These are phyloP conservation scores for Eilema griseolum DNA, from an alignment of 2,888 invertebrate species.

Conservation along the genomic window DNA sequence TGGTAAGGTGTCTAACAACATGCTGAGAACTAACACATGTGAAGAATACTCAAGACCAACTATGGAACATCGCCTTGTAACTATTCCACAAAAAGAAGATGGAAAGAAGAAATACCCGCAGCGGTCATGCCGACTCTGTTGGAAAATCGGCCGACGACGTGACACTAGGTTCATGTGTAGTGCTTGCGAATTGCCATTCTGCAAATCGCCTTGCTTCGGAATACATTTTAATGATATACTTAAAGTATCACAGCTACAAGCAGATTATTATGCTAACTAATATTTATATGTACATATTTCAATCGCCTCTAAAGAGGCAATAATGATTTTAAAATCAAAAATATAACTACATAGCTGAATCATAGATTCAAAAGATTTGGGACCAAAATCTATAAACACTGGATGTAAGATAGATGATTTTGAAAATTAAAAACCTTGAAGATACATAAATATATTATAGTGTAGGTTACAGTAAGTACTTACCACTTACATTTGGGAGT, in stretches of 20 bases:
- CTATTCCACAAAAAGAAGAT: conserved; percentile 85
- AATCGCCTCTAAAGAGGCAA: conserved; percentile 56
- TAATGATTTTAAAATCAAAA: conserved; percentile 10
- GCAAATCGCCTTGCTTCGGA: conserved; percentile 84
- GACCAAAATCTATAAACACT: conserved; percentile 59
- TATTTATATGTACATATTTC: conserved; percentile 31
- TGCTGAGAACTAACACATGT: conserved; percentile 67
- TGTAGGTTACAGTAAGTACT: conserved; percentile 47
- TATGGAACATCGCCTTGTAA: conserved; percentile 78
- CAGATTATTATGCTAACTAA: conserved; percentile 81
- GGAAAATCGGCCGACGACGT: conserved; percentile 82
- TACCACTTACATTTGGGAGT: conserved; percentile 56
- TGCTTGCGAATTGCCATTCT: conserved; percentile 82
- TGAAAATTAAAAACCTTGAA: conserved; percentile 32
- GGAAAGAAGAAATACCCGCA: conserved; percentile 86
- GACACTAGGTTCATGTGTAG: conserved; percentile 85
- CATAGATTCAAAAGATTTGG: conserved; percentile 67
- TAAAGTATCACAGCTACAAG: conserved; percentile 79
- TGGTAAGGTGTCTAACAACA: conserved; percentile 77
- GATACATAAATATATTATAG: conserved; percentile 40
- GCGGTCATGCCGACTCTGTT: conserved; percentile 83
- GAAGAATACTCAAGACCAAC: conserved; percentile 72
- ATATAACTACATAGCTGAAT: conserved; percentile 55
- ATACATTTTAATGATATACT: conserved; percentile 81
- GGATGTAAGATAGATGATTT: conserved; percentile 20